phyloP scores from a whole-genome alignment of 1,140 invertebrate species.

The Notospermus geniculatus region DNA sequence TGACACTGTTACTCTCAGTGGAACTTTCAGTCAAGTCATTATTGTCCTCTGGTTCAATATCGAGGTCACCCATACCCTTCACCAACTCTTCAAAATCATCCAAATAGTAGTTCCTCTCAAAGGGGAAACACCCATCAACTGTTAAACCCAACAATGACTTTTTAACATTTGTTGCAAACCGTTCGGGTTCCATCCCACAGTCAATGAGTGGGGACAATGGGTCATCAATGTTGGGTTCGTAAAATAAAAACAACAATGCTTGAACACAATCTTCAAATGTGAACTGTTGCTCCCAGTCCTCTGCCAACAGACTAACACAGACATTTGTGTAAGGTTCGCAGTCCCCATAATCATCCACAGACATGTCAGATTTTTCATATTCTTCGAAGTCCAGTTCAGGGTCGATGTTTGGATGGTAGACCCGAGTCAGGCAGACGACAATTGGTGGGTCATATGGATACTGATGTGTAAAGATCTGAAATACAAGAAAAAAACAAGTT shows the following conservation, averaged over 20 bases:
- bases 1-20: too few species aligned
- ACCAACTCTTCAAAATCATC: too few species aligned
- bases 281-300: background rate
- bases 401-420: conserved; percentile 10
- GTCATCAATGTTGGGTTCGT: conserved; percentile 5
- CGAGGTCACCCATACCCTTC: too few species aligned
- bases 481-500: background rate
- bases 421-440: background rate
- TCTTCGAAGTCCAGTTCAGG: background rate
- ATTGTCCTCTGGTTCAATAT: too few species aligned
- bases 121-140: background rate
- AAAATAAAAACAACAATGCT: background rate
- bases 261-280: conserved; percentile 6
- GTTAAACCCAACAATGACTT: background rate
- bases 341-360: background rate
- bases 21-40: too few species aligned
- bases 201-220: background rate
- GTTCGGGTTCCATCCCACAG: background rate
- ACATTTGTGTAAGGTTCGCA: background rate
- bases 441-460: background rate
- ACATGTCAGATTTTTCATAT: background rate
- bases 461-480: background rate
- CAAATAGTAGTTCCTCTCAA: conserved; percentile 1
- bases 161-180: background rate
- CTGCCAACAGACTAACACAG: background rate